A percentile compares a stretch with the other conserved stretches of the same genome.
Conservation (phyloP, 2,888 invertebrate species). For the Oasisia sp. region DNA sequence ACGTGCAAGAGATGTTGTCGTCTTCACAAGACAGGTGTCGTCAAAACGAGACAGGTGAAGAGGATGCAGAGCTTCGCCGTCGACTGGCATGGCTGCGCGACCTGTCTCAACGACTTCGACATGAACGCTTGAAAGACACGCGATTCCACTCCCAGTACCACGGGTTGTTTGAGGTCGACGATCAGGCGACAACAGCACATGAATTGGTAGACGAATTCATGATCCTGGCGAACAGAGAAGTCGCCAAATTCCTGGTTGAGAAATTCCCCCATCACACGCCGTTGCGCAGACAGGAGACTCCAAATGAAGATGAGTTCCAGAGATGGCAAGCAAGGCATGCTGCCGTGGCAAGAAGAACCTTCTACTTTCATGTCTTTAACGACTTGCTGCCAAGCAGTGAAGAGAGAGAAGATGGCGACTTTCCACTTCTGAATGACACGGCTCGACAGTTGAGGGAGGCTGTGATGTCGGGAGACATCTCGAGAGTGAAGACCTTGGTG, state of each 20-base stretch:
- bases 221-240: slow-evolving; percentile 52
- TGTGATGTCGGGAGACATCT: slow-evolving; percentile 41
- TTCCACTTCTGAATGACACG: slow-evolving; percentile 44
- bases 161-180: slow-evolving; percentile 17
- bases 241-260: slow-evolving; percentile 48
- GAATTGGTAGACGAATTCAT: slow-evolving; percentile 56
- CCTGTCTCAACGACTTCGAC: slow-evolving; percentile 47
- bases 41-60: neutral
- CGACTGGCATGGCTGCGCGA: slow-evolving; percentile 42
- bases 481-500: slow-evolving; percentile 47
- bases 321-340: slow-evolving; percentile 24
- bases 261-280: slow-evolving; percentile 49
- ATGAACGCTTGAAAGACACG: slow-evolving; percentile 54
- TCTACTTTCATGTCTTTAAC: slow-evolving; percentile 29
- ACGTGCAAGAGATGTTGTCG: slow-evolving; percentile 48
- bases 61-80: neutral
- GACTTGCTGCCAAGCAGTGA: slow-evolving; percentile 37
- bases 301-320: slow-evolving; percentile 35
- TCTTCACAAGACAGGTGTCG: too few relatives aligned
- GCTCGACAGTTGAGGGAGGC: slow-evolving; percentile 47
- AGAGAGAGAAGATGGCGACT: slow-evolving; percentile 41
- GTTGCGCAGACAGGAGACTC: slow-evolving; percentile 48
- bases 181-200: slow-evolving; percentile 41
- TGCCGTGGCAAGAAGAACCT: neutral
- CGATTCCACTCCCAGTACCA: slow-evolving; percentile 46